These are phyloP conservation scores for Coelogynopora nodosa DNA, from an alignment of 2,888 invertebrate species.

Conservation along the genomic window DNA sequence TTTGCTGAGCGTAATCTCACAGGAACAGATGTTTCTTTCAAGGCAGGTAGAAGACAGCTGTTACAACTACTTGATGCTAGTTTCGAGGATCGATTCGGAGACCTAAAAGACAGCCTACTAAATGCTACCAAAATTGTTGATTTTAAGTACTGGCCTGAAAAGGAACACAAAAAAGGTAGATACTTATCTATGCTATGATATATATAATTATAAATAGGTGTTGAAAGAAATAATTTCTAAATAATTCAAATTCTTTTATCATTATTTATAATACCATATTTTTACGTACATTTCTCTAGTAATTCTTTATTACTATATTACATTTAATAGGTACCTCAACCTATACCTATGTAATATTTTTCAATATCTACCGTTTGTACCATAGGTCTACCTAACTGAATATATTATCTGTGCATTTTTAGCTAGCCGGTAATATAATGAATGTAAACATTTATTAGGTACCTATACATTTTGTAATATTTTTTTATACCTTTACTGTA, in stretches of 20 bases:
- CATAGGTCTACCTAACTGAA: no score
- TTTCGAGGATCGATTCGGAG: neutral
- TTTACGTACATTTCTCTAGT: no score
- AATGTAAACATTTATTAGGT: no score
- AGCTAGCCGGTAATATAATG: no score
- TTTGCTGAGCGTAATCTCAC: neutral
- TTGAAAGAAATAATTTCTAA: neutral
- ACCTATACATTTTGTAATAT: no score
- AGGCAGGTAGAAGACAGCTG: neutral
- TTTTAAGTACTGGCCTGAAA: neutral
- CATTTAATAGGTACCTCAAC: no score
- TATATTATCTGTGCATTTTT: no score
- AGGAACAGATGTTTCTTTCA: neutral
- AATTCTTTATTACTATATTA: no score
- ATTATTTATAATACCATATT: no score
- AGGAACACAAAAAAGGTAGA: neutral
- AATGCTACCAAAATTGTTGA: neutral
- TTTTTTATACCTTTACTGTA: no score
- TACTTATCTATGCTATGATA: neutral
- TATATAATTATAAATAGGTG: neutral
- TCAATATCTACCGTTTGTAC: no score
- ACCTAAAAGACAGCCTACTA: neutral
- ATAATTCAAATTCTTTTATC: neutral
- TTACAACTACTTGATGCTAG: neutral
- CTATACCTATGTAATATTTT: no score